Base-by-base conservation (phyloP, 2,797 vertebrate species). In the Gallinago nigripennis region DNA sequence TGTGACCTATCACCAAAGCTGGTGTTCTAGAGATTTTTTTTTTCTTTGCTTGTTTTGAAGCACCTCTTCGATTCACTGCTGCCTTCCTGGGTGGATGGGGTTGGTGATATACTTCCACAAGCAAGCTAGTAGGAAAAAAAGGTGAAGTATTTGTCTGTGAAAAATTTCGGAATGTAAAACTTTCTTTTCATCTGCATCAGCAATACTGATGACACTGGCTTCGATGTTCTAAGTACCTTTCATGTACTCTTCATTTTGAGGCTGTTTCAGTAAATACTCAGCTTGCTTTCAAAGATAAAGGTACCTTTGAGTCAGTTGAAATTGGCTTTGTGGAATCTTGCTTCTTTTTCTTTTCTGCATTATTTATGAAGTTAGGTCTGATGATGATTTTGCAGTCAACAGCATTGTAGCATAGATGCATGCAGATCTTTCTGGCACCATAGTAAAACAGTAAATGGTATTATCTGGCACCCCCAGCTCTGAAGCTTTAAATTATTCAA, bases 401-500 rank as follows among this genome's bases (percentile, higher is more conserved):
- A 70, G 19, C 86, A 23, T 84, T 92, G 73, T 91, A 88, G 48
- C 37, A 46, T 37, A 45, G 51, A 66, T 92, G 72, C 65, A 61
- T 79, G 61, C 77, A 79, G 69, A 78, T 90, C 91, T 71, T 94
- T 57, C 66, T 92, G 68, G 77, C 82, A 68, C 85, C 6, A 2
- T 92, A 96, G 96, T 95, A 95, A 92, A 92, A 95, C 94, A 96
- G n/a, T 80, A 92, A 93, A 82, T 94, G 56, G 50, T 60, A 69
- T 96, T 97, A 95, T 96, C 95, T 96, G 96, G 89, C 82, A 94
- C 88, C 93, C 86, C 50, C 77, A 64, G 83, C 88, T 95, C 90
- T 95, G 80, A 82, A 89, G 68, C 95, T 96, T 93, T 97, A 92
- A 98, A 95, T 98, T 97, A 98, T 98, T 98, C 93, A 97, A 64